These are phyloP conservation scores for Lynx canadensis DNA, from an alignment of 2,113 vertebrate genomes.

Conservation along the genomic window DNA sequence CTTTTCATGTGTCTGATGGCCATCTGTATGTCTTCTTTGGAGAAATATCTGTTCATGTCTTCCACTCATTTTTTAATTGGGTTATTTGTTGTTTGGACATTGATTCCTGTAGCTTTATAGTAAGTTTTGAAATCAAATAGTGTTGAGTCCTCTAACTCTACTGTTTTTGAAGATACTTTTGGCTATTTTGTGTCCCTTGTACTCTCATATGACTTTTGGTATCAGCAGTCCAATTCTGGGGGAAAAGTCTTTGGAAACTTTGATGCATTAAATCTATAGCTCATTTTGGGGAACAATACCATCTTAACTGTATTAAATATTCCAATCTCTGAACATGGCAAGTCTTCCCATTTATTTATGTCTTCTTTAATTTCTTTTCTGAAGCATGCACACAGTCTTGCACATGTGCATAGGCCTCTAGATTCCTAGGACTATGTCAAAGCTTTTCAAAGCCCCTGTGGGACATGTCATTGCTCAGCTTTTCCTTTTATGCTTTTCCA, in stretches of 20 bases:
- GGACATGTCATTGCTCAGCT: not conserved
- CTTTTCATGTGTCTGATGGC: not conserved
- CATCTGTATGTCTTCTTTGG: not conserved
- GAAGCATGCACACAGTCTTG: not conserved
- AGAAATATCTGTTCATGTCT: not conserved
- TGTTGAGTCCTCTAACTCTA: not conserved
- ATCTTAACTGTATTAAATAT: not conserved
- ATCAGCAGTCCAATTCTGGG: not conserved
- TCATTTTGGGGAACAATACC: not conserved
- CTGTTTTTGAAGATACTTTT: not conserved
- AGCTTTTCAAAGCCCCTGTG: not conserved
- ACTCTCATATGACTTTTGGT: not conserved
- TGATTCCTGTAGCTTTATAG: not conserved
- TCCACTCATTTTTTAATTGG: not conserved
- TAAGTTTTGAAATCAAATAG: not conserved
- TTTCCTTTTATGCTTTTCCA: slow-evolving; percentile 9
- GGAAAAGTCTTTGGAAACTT: not conserved
- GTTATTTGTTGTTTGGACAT: not conserved
- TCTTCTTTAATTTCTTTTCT: slow-evolving; percentile 27
- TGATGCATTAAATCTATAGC: not conserved
- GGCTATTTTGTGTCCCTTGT: not conserved
- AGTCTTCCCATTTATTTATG: not conserved
- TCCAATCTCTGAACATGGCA: not conserved
- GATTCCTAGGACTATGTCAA: not conserved
- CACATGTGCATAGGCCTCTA: not conserved